Conservation (phyloP, 1,140 invertebrate species). For the Pteromalus puparum region DNA sequence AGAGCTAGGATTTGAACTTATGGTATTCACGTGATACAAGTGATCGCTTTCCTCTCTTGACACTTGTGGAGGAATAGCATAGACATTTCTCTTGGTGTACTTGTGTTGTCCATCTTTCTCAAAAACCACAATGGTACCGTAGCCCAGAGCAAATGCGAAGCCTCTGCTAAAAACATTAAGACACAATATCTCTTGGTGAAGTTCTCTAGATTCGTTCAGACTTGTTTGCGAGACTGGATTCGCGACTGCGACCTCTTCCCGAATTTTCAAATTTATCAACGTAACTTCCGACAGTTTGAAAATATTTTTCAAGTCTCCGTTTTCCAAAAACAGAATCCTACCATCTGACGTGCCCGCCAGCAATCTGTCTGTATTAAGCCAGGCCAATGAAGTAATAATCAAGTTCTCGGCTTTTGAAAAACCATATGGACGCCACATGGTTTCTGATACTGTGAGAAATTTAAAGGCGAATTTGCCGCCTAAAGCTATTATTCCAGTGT, state of each 20-base stretch:
- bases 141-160: constrained; percentile 78
- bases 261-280: constrained; percentile 77
- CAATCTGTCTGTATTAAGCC: constrained; percentile 84
- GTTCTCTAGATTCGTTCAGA: constrained; percentile 52
- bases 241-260: constrained; percentile 60
- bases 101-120: constrained; percentile 79
- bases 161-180: constrained; percentile 78
- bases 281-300: constrained; percentile 76
- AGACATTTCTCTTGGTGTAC: constrained; percentile 79
- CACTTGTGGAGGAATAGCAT: constrained; percentile 75
- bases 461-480: constrained; percentile 85
- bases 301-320: constrained; percentile 84
- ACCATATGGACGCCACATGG: constrained; percentile 87
- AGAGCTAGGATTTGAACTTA: constrained; percentile 76
- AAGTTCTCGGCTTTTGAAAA: constrained; percentile 88
- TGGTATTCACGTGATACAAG: constrained; percentile 76
- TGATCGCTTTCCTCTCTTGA: constrained; percentile 60
- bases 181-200: constrained; percentile 70
- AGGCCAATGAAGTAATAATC: constrained; percentile 81
- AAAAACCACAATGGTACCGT: constrained; percentile 80
- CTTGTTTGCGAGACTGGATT: constrained; percentile 57
- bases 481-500: constrained; percentile 84
- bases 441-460: constrained; percentile 87
- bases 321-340: constrained; percentile 84
- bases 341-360: constrained; percentile 86